Base-by-base conservation (phyloP, 2,113 vertebrate species). In the Riparia riparia region DNA sequence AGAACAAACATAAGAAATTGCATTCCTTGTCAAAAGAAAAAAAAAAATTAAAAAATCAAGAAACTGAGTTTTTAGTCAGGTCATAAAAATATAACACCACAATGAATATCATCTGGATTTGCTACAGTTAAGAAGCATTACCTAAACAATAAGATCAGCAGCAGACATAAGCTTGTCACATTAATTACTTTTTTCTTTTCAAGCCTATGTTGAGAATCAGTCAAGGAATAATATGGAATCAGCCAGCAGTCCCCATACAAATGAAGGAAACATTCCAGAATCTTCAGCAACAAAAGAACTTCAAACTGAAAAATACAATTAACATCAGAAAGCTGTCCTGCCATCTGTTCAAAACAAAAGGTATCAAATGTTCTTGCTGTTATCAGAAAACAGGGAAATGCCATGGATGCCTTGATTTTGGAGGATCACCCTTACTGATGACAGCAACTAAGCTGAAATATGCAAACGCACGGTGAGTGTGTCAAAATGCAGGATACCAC, bases 321-420 rank as follows among this genome's bases (percentile, higher is more conserved):
- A 82, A 61, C 65, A 86, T 37, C 65, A 94, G 73, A 92, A 94
- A 86, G 70, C 53, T 87, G 61, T 61, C 51, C 80, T 76, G 31
- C 57, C 77, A 89, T 82, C 77, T 91, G 83, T 49, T 92, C 72
- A 76, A 68, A 89, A 84, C 31, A 90, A 84, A 82, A 81, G 29
- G 34, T n/a, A 64, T 42, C 58, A 64, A 42, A 31, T 25, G 31
- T 19, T 53, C 25, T 57, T 24, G 8, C 7, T 81, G 21, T 26
- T 73, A 86, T 2, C 54, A 86, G n/a, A 49, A 80, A 80, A 86
- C 0, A 47, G 32, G 19, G 74, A 65, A 92, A 77, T 29, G 34
- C 44, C 51, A 14, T 1, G 6, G 26, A 73, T 34, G 9, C 79
- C 47, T 54, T 65, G 15, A 69, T 34, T 89, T 54, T 70, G 60